phyloP scores from a whole-genome alignment of 2,113 vertebrate species.

The Tonatia bakeri region DNA sequence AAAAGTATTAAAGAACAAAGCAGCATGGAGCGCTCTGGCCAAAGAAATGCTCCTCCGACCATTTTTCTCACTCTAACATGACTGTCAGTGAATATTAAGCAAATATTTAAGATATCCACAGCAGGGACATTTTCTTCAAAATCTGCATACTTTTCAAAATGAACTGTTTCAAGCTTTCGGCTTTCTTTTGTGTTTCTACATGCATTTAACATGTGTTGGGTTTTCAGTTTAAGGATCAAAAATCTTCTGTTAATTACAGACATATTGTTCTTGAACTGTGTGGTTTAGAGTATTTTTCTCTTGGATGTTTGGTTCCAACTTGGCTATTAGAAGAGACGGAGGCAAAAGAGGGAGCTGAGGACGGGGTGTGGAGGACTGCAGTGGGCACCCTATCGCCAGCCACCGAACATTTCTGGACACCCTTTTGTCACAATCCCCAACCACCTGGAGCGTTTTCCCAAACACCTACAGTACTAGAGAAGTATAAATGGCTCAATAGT shows the following conservation, averaged over 20 bases:
- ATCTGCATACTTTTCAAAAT: not conserved
- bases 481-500: not conserved
- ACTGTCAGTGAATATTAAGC: not conserved
- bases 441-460: not conserved
- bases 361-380: not conserved
- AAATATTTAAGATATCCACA: not conserved
- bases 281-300: conserved; percentile 8
- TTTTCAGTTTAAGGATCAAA: conserved; percentile 19
- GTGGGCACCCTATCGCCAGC: not conserved
- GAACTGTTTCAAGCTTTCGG: not conserved
- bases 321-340: not conserved
- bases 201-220: not conserved
- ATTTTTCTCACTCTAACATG: not conserved
- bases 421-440: not conserved
- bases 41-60: not conserved
- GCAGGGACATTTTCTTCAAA: not conserved
- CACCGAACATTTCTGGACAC: not conserved
- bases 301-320: not conserved
- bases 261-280: not conserved
- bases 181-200: not conserved
- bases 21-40: fast-evolving
- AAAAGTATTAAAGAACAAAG: not conserved
- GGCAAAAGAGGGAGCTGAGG: not conserved
- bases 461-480: not conserved
- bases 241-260: conserved; percentile 30